Evolutionary conservation across 2,113 vertebrate species (phyloP), one percentile per base, ranked within the genome.

Genomic region (Phodopus roborovskii): DNA sequence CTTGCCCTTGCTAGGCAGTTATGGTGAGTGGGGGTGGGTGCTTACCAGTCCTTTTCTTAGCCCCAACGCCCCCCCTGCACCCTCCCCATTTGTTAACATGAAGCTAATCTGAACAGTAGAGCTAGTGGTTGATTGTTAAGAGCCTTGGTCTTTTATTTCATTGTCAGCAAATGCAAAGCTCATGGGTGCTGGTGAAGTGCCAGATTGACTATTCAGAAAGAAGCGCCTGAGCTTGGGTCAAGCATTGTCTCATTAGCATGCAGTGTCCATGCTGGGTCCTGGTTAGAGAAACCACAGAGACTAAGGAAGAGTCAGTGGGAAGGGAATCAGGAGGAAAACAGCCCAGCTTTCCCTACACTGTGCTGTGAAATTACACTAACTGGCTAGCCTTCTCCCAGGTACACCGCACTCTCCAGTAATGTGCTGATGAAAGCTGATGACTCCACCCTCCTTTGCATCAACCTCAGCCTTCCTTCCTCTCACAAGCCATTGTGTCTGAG

Each of bases 191-290:
- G 88, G 87, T 71, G 84, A 95, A 92, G 68, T 98, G 97, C 98
- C 97, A 98, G 97, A 95, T 93, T 96, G 98, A 97, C 97, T 98
- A 97, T 96, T 96, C 95, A 96, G 90, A 97, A 97, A 84, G 5
- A 53, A 96, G 50, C 48, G 97, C 96, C 94, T 95, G 89, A 82
- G 94, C 94, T 96, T 94, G 88, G 71, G 97, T 91, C 28, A 3
- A 91, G 50, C 73, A 90, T 84, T 95, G 90, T 97, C 97, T 96
- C 85, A 79, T 96, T 97, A 95, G 82, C 86, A 64, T 5, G 26
- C 95, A 15, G 30, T 92, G 92, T 95, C 64, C 84, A 15, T 82
- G 58, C 86, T 62, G 39, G 36, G 19, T 86, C 70, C 90, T 50
- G 50, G 30, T 62, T 78, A 78, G 93, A 94, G 96, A 93, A 83